Conservation (phyloP, 2,888 invertebrate species). For the Galeopsomyia nigrocyanea region DNA sequence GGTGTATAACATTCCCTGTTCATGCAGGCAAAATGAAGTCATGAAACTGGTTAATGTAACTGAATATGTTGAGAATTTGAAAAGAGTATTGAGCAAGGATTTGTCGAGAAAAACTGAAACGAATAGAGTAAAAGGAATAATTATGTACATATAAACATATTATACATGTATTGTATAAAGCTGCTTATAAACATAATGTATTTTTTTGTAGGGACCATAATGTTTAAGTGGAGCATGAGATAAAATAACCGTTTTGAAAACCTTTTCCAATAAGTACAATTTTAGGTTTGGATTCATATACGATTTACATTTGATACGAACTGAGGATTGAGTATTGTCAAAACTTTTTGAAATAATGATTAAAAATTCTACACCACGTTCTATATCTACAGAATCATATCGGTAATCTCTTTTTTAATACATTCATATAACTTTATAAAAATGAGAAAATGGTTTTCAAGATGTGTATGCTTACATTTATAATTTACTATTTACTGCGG, state of each 20-base stretch:
- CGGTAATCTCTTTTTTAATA: too few species aligned
- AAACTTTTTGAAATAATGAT: conserved; percentile 17
- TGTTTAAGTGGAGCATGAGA: conserved; percentile 56
- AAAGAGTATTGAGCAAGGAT: conserved; percentile 53
- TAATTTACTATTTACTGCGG: too few species aligned
- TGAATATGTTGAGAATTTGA: conserved; percentile 28
- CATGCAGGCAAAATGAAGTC: conserved; percentile 21
- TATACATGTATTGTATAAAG: conserved; percentile 52
- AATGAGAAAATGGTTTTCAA: too few species aligned
- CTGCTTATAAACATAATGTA: conserved; percentile 65
- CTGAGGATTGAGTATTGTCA: conserved; percentile 1
- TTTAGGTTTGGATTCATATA: too few species aligned
- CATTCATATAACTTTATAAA: too few species aligned
- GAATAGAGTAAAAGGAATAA: too few species aligned
- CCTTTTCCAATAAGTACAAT: conserved; percentile 11
- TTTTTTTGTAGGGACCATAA: conserved; percentile 67
- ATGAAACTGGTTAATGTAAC: conserved; percentile 24
- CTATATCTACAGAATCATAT: too few species aligned
- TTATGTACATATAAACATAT: conserved; percentile 52
- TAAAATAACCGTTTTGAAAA: conserved; percentile 45
- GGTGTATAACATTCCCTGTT: conserved; percentile 54
- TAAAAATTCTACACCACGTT: too few species aligned
- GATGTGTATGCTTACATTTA: too few species aligned
- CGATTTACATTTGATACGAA: too few species aligned
- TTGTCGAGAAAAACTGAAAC: conserved; percentile 41